phyloP scores from a whole-genome alignment of 92 coral and sea anemone genomes.

The Epizoanthus fatuus region DNA sequence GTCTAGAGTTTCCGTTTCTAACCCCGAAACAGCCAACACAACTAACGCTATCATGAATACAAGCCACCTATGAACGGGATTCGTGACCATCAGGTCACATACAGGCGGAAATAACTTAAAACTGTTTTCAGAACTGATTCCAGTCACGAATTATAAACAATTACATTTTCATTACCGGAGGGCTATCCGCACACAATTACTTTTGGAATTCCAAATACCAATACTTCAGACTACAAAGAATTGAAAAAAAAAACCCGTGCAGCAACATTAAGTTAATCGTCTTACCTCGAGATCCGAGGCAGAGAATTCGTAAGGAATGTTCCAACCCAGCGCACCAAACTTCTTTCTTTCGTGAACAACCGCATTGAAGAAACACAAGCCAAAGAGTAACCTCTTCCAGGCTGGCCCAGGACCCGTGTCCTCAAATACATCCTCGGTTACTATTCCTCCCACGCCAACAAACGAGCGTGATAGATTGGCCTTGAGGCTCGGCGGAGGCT shows the following conservation, averaged over 20 bases:
- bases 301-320: conserved; percentile 95
- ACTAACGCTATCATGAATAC: neutral
- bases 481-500: conserved; percentile 97
- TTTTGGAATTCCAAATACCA: too few relatives aligned
- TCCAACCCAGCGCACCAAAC: conserved; percentile 98
- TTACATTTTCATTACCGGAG: too few relatives aligned
- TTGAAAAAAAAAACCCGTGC: neutral
- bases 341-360: conserved; percentile 95
- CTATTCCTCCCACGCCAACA: conserved; percentile 94
- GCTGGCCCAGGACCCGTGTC: conserved; percentile 94
- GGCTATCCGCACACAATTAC: too few relatives aligned
- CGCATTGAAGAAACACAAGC: conserved; percentile 95
- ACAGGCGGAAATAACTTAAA: too few relatives aligned
- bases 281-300: conserved; percentile 95
- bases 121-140: too few relatives aligned
- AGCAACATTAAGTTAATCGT: neutral
- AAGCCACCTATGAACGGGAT: neutral
- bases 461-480: conserved; percentile 94
- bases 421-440: conserved; percentile 88
- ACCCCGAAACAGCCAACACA: too few relatives aligned
- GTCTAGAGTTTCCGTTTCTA: too few relatives aligned
- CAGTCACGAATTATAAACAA: too few relatives aligned
- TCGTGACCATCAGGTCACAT: too few relatives aligned
- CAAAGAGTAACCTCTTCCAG: conserved; percentile 96
- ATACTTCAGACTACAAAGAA: neutral